Conservation (phyloP, 2,113 vertebrate species). For the Pholis gunnellus region DNA sequence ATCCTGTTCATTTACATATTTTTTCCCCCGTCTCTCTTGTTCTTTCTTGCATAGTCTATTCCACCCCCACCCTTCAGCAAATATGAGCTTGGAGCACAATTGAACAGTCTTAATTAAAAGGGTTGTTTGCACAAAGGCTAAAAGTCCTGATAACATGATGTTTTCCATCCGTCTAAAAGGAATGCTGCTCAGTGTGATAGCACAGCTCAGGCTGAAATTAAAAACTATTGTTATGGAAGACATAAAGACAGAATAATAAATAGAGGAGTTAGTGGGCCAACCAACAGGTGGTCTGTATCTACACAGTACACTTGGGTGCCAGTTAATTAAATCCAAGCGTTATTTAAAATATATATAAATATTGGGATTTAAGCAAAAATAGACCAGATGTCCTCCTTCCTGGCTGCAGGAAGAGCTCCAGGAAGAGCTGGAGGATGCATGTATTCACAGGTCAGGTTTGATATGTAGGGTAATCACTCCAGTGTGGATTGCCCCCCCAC, state of each 20-base stretch:
- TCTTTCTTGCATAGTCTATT: constrained; percentile 34
- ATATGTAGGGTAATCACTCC: background rate
- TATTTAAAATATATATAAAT: background rate
- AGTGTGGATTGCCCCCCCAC: background rate
- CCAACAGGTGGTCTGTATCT: constrained; percentile 2
- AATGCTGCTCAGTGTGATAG: constrained; percentile 62
- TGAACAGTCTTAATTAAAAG: constrained; percentile 74
- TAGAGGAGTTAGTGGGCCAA: background rate
- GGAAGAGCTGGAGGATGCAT: no score
- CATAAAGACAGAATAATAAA: constrained; percentile 40
- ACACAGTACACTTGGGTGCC: background rate
- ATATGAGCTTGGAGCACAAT: constrained; percentile 60
- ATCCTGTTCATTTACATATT: background rate
- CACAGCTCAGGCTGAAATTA: constrained; percentile 46
- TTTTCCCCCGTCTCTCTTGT: constrained; percentile 4
- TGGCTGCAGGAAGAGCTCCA: no score
- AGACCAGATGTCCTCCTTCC: background rate
- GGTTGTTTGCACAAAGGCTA: constrained; percentile 70
- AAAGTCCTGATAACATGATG: constrained; percentile 67
- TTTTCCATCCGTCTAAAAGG: constrained; percentile 58
- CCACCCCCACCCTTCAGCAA: constrained; percentile 48
- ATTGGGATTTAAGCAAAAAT: background rate
- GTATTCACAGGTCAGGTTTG: background rate
- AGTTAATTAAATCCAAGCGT: constrained; percentile 19
- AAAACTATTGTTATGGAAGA: constrained; percentile 46